Base-by-base conservation (phyloP, 2,888 invertebrate species). In the Acrobasis suavella region DNA sequence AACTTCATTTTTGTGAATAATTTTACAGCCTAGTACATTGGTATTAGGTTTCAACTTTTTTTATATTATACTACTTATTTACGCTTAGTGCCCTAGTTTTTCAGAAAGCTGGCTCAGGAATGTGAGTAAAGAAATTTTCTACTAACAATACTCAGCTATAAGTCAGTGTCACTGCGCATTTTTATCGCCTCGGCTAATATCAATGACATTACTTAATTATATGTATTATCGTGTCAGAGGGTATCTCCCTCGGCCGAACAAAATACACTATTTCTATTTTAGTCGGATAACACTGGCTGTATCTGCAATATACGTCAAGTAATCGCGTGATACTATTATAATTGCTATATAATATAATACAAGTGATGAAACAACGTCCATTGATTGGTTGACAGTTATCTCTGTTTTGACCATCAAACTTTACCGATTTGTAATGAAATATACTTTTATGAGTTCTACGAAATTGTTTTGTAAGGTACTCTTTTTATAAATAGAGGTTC, bases 221-320 rank as follows among this genome's bases (percentile, higher is more conserved):
- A 32, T 8, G 32, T 32, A 55, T 62, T 65, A 50, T 50, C 55
- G 64, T 69, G 71, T 68, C 72, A 76, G 67, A 76, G 86, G 85
- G 85, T 86, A 86, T 86, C 86, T 67, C 63, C 62, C 68, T 76
- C 76, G 73, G 71, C 69, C 63, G 70, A 76, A 69, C 69, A 74
- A 22, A 22, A 22, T 22, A 73, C 73, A 75, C 37, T 37, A 39
- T 76, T 69, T 78, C 82, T 83, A 85, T 84, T 85, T 82, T 76
- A 67, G 76, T 77, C 70, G 66, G 68, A 78, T 80, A 78, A 79
- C 65, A 62, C 61, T 61, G 60, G 52, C 60, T 62, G 63, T 69
- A 72, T 71, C 67, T 55, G 50, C 17, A 60, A 63, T 65, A 61
- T 66, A 64, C 76, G 75, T 75, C 72, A 75, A 71, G 74, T 69